Evolutionary conservation across 2,113 vertebrate species (phyloP).

Genomic region (Physeter macrocephalus): DNA sequence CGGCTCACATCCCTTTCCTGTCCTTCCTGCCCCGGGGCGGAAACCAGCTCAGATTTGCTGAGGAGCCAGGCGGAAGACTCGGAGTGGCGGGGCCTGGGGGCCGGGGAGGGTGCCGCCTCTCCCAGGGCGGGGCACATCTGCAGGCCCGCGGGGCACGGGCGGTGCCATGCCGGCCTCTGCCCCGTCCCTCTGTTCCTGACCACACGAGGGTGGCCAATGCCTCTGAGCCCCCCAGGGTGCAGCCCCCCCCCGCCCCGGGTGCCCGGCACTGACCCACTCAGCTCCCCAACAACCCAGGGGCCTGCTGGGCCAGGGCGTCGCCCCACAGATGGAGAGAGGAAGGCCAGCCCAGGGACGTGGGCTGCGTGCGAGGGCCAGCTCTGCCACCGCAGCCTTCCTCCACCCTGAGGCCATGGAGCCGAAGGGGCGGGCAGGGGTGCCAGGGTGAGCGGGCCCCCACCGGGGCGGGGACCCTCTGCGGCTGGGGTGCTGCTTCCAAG

Average conservation of each 20-base stretch:
- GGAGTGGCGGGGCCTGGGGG: not conserved
- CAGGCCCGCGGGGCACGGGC: not conserved
- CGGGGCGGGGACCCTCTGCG: not conserved
- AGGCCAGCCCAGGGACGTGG: not conserved
- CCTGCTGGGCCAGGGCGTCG: not conserved
- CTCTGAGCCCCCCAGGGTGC: not conserved
- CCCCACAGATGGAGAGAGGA: not conserved
- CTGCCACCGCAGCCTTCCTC: not conserved
- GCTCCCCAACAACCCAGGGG: not conserved
- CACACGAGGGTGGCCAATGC: not conserved
- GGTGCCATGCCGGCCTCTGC: not conserved
- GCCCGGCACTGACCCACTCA: fast-evolving
- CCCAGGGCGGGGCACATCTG: not conserved
- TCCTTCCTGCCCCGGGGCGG: conserved; percentile 78
- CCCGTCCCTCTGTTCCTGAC: not conserved
- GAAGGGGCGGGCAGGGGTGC: not conserved
- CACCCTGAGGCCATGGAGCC: not conserved
- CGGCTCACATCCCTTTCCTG: conserved; percentile 77
- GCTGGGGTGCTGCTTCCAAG: not conserved
- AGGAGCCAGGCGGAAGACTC: conserved; percentile 37
- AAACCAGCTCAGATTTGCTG: conserved; percentile 70
- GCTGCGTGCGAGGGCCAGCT: not conserved
- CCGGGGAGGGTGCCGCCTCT: not conserved
- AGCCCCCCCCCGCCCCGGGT: not conserved
- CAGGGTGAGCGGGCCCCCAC: not conserved